Evolutionary conservation across 1,140 invertebrate species (phyloP), one percentile per base, ranked within the genome.

Genomic region (Nixonia krombeini): DNA sequence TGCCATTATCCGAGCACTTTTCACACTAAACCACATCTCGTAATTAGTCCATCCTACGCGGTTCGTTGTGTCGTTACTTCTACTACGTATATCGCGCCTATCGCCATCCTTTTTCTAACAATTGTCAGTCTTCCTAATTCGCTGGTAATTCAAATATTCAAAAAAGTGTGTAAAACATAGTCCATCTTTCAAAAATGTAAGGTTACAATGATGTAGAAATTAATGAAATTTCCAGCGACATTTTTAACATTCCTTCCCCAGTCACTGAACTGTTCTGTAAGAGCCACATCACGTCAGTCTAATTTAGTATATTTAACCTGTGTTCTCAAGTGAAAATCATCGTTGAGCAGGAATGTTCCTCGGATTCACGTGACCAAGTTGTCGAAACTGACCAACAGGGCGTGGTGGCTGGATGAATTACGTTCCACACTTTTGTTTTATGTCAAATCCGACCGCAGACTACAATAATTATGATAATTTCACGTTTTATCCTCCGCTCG

Each of bases 1-100:
- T 57, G 52, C 40, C 56, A 31, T 59, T 59, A 56, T 52, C 59
- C 35, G 35, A 50, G n/a, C 42, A 63, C 58, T 69, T 57, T 62
- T 35, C 42, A 47, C 16, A 49, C n/a, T 12, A 62, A 52, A 41
- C 64, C 44, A 53, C 63, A 6, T 21, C 6, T 21, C 21, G 21
- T 21, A 21, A 21, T 21, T 21, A 21, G 6, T 21, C 6, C 6
- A 21, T 6, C 21, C 28, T 12, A 31, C 28, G 9, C 2, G 28
- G 9, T 9, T 12, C 28, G 10, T 4, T 31, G 9, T 8, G 2
- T 21, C 21, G 21, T 21, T 6, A 21, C 21, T 21, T 21, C n/a
- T n/a, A n/a, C n/a, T n/a, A n/a, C n/a, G n/a, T n/a, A n/a, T n/a
- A n/a, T n/a, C n/a, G n/a, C n/a, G n/a, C n/a, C n/a, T n/a, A n/a